Percentiles rank a stretch among this genome's conserved stretches.
Evolutionary conservation across 2,888 invertebrate species (phyloP).

Genomic region (Atethmia centrago): DNA sequence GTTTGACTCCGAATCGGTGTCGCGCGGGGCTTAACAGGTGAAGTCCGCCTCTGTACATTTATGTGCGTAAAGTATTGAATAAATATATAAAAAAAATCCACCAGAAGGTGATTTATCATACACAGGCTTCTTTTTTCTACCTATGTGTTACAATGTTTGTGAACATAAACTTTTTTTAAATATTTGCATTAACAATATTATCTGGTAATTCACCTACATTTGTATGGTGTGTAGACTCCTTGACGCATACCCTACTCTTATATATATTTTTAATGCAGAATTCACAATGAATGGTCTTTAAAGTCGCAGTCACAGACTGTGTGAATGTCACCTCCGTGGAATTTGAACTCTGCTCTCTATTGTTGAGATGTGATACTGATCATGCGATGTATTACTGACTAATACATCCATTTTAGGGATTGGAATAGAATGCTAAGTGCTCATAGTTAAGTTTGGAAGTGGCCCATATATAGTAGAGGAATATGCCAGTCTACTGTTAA

Average conservation of each 20-base stretch:
- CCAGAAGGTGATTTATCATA: too few relatives aligned
- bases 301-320: conserved; percentile 29
- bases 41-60: too few relatives aligned
- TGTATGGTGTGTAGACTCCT: too few relatives aligned
- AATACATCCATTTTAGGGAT: conserved; percentile 17
- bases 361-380: conserved; percentile 47
- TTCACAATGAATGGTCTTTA: conserved; percentile 43
- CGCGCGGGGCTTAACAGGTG: too few relatives aligned
- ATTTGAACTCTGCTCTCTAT: conserved; percentile 57
- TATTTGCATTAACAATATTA: too few relatives aligned
- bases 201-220: too few relatives aligned
- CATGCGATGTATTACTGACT: conserved; percentile 20
- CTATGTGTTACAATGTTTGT: too few relatives aligned
- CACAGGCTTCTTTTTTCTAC: too few relatives aligned
- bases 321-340: conserved; percentile 61
- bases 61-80: too few relatives aligned
- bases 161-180: too few relatives aligned
- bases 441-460: neutral
- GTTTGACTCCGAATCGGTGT: too few relatives aligned
- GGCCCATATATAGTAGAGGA: neutral
- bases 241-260: neutral
- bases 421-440: neutral
- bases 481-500: neutral
- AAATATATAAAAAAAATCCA: too few relatives aligned
- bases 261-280: neutral